phyloP scores from a whole-genome alignment of 2,113 vertebrate genomes.

The Raja brachyura region DNA sequence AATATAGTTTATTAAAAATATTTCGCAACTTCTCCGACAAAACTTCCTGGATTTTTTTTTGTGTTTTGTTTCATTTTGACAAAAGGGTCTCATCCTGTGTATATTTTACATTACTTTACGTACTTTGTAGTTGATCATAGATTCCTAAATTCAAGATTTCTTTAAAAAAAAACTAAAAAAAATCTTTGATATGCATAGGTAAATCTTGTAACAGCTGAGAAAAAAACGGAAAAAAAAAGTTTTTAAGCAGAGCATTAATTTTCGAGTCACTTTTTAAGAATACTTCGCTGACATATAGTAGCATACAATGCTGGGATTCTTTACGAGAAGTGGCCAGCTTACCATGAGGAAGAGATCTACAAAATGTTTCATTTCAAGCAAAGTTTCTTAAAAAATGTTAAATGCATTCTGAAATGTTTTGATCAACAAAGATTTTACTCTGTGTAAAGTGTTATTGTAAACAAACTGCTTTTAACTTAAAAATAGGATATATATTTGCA shows the following conservation, averaged over 20 bases:
- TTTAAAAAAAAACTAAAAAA: slow-evolving; percentile 35
- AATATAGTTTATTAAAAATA: slow-evolving; percentile 41
- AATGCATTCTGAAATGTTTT: slow-evolving; percentile 39
- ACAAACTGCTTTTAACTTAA: slow-evolving; percentile 39
- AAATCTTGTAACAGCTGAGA: slow-evolving; percentile 46
- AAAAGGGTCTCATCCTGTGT: slow-evolving; percentile 56
- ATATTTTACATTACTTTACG: slow-evolving; percentile 63
- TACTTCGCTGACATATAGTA: slow-evolving; percentile 55
- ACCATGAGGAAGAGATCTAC: slow-evolving; percentile 51
- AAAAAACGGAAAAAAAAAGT: slow-evolving; percentile 42
- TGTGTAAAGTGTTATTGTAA: slow-evolving; percentile 39
- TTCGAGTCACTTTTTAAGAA: slow-evolving; percentile 36
- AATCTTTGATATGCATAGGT: slow-evolving; percentile 36
- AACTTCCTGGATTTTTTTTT: slow-evolving; percentile 57
- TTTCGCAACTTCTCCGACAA: slow-evolving; percentile 46
- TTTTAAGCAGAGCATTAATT: slow-evolving; percentile 42
- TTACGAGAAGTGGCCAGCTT: slow-evolving; percentile 76
- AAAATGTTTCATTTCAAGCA: slow-evolving; percentile 61
- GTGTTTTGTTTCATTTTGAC: slow-evolving; percentile 71
- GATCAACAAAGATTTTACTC: slow-evolving; percentile 38
- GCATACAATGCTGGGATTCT: slow-evolving; percentile 70
- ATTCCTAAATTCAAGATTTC: slow-evolving; percentile 36
- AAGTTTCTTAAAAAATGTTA: slow-evolving; percentile 58
- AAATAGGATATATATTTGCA: slow-evolving; percentile 39
- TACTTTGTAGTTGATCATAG: slow-evolving; percentile 57